Base-by-base conservation (phyloP, 2,888 invertebrate genomes). In the Merodon equestris region DNA sequence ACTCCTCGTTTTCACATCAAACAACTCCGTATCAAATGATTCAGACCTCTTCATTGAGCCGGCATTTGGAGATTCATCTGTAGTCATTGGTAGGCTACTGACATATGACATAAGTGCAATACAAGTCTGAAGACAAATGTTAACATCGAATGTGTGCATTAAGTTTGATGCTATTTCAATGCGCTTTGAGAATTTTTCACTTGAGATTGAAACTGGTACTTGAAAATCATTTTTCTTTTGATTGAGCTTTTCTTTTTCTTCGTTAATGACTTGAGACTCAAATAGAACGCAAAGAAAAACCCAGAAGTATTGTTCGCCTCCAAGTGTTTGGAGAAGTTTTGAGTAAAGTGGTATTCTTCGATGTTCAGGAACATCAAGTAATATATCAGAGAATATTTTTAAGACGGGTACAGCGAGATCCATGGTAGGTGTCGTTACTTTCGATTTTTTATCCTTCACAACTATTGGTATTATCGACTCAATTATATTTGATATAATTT, bases 341-440 rank as follows among this genome's bases (percentile, higher is more conserved):
- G 90, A 91, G 81, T 97, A 97, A 0, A 98, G 89, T 0, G 95
- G 94, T 64, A 94, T 89, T 64, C 97, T 91, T 48, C 99, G 92
- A 88, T 99, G 99, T 84, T 96, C 95, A 0, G 99, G 98, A 13
- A 99, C 96, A 88, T 99, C 96, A 0, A 95, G 90, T 48, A 97
- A 91, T 0, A 96, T 96, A 84, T 96, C 95, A 0, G 97, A 95
- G 87, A 99, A 99, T 50, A 98, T 95, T 50, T 96, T 92, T 15
- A 97, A 89, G 13, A 97, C 93, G 1, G 93, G 92, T 38, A 93
- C 91, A 0, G 92, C 91, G 1, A 91, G 87, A 50, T 89, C 88
- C 58, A 2, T 27, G 27, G 27, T 10, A 40, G 9, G 10, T 9
- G 40, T n/a, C 9, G 10, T 15, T 0, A 5, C 9, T 19, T 47